Base-by-base conservation (phyloP, 2,888 invertebrate genomes). In the Tipula unca region DNA sequence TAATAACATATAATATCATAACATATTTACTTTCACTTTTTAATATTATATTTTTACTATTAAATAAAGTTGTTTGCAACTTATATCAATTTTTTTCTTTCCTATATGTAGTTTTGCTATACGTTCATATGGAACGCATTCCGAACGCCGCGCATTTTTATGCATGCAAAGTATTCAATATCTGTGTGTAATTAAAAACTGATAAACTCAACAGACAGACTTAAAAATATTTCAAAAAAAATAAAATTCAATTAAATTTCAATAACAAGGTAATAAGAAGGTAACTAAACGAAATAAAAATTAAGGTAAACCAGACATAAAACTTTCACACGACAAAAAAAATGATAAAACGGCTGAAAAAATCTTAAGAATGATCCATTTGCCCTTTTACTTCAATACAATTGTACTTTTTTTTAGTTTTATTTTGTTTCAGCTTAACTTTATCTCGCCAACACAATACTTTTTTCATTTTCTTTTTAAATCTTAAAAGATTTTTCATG, bases 221-320 rank as follows among this genome's bases (percentile, higher is more conserved):
- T 69, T 69, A 48, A 69, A 48, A 48, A 39, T 6, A 20, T 17
- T 17, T 10, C n/a, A 48, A 25, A n/a, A 48, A 48, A 48, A 48
- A 17, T 3, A 69, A 69, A 25, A 69, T 69, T 69, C 69, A 69
- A 69, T 69, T 69, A 69, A 69, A 69, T 69, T 69, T 69, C 69
- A 69, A 69, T 69, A 69, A 69, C 69, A 69, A 69, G 69, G 69
- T 69, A 69, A 69, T 69, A 69, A 69, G 69, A 69, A 69, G 69
- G 69, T 69, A 69, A 69, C 69, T 25, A 13, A 25, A 69, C 69
- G n/a, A 48, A 48, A 48, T 3, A 48, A 48, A 48, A 48, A 48
- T 48, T 48, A 69, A 69, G 69, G 69, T 69, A 69, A n/a, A 69
- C 69, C 69, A 69, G 69, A 69, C 69, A 69, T 69, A 69, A 69